These are phyloP conservation scores for Mya arenaria DNA, from an alignment of 1,140 invertebrate genomes.

Conservation along the genomic window DNA sequence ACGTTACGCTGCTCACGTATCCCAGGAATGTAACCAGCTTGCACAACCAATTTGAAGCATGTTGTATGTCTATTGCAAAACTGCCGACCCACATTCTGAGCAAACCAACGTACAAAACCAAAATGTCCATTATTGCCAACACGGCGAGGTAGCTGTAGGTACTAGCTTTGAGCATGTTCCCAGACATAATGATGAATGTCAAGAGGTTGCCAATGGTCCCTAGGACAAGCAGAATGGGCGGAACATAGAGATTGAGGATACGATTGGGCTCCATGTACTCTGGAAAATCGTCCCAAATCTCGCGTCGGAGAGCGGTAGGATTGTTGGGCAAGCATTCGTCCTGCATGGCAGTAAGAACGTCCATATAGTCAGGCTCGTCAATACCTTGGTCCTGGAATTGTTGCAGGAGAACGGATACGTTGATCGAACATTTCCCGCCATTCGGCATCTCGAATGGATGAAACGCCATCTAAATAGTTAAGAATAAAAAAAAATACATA, in stretches of 20 bases:
- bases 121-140: conserved; percentile 74
- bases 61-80: conserved; percentile 65
- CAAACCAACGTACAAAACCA: conserved; percentile 76
- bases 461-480: no score
- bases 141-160: conserved; percentile 76
- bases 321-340: no score
- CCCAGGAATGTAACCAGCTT: conserved; percentile 72
- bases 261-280: conserved; percentile 32
- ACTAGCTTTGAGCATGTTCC: conserved; percentile 63
- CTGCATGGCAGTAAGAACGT: no score
- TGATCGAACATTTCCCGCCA: no score
- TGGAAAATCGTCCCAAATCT: conserved; percentile 9
- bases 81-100: conserved; percentile 76
- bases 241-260: conserved; percentile 62
- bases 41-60: conserved; percentile 69
- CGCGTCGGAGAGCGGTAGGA: no score
- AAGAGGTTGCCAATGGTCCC: conserved; percentile 78
- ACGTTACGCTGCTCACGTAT: conserved; percentile 76
- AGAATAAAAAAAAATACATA: no score
- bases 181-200: conserved; percentile 71
- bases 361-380: no score
- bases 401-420: no score
- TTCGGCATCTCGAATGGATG: no score
- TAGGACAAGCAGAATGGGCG: conserved; percentile 72
- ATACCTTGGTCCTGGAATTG: no score